Conservation (phyloP, 2,113 vertebrate species). For the Plecturocebus donacophilus region DNA sequence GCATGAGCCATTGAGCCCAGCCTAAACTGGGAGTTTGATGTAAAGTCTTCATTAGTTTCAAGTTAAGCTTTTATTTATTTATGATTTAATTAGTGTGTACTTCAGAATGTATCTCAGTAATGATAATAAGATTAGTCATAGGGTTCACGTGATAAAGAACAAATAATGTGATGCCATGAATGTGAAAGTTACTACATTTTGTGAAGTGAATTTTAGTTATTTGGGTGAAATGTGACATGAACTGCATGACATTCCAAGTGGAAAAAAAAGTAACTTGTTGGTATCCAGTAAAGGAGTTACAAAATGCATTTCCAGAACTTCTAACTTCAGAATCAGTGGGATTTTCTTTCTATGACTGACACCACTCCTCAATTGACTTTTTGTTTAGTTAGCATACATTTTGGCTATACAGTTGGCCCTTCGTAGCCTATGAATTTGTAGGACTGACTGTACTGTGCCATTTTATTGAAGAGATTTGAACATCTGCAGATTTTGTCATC, state of each 20-base stretch:
- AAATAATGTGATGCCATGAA: not conserved
- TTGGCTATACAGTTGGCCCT: not conserved
- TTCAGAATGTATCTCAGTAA: not conserved
- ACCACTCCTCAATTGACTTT: not conserved
- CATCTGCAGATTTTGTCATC: not conserved
- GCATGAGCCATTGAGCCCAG: too few relatives aligned
- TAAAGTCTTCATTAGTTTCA: slow-evolving; percentile 44
- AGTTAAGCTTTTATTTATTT: not conserved
- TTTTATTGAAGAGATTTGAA: not conserved
- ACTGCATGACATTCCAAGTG: slow-evolving; percentile 22
- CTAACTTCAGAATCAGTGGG: not conserved
- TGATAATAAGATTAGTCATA: not conserved
- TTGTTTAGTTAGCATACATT: not conserved
- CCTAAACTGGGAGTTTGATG: not conserved
- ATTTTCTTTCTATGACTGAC: not conserved
- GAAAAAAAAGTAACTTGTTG: slow-evolving; percentile 13
- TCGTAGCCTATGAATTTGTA: not conserved
- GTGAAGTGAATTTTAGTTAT: slow-evolving; percentile 33
- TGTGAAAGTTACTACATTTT: slow-evolving; percentile 34
- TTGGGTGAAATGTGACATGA: not conserved
- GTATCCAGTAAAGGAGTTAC: slow-evolving; percentile 20
- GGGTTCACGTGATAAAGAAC: not conserved
- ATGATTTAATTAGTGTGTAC: not conserved
- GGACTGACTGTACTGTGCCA: not conserved
- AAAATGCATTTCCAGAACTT: slow-evolving; percentile 32